Evolutionary conservation across 2,797 vertebrate genomes (phyloP), one percentile per base, ranked within the genome.

Genomic region (Anguilla pacifica): DNA sequence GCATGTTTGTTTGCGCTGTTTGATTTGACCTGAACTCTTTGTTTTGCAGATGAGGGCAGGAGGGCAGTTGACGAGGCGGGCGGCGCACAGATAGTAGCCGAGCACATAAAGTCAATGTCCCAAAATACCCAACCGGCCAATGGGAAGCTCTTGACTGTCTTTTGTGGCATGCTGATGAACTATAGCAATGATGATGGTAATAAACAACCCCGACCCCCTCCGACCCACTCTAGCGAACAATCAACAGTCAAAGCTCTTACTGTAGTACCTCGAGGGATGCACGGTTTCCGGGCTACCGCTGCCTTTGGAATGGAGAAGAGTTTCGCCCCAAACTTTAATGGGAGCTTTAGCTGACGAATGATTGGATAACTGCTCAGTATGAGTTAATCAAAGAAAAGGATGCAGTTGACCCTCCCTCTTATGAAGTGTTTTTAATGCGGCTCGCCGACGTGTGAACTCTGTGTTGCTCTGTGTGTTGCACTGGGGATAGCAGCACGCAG

Each of bases 101-200:
- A 97, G 96, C 98, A 96, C 97, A 96, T 99, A 97, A 98, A 97
- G 96, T 97, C 97, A 95, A 97, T 98, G 96, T 98, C 94, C 97
- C 96, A 96, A 97, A 97, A 96, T 97, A 98, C 97, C 97, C 97
- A 99, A 92, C 97, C 98, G 96, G 97, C 96, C 97, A 98, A 94
- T 97, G 96, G 98, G 98, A 99, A 98, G 97, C 98, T 99, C 96
- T 98, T 99, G 98, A 99, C 98, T 98, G 98, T 99, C 97, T 98
- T 99, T 98, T 99, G 98, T 99, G 98, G 98, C 98, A 99, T 99
- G 98, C 98, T 99, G 98, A 98, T 99, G 98, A 99, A 99, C 98
- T 99, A 99, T 99, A 99, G 98, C 98, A 99, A 98, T 99, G 98
- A 99, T 97, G 98, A 99, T 99, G 98, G 98, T 99, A 99, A 96